These are phyloP conservation scores for Drosophila acutilabella DNA, from an alignment of 2,888 invertebrate species.

Conservation along the genomic window DNA sequence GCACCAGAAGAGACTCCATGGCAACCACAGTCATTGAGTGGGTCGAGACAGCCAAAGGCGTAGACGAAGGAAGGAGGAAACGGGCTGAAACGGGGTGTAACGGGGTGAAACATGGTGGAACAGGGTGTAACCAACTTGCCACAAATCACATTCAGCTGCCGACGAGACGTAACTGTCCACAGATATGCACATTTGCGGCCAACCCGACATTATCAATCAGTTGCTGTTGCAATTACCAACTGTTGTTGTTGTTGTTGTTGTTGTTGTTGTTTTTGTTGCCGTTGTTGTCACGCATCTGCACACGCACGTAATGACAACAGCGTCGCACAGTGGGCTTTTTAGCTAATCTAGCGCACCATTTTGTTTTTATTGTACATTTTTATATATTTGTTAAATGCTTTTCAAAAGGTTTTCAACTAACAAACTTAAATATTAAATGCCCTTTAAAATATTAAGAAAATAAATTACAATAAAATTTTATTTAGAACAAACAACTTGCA, in stretches of 20 bases:
- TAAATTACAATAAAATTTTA: too few relatives aligned
- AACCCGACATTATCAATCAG: slow-evolving; percentile 59
- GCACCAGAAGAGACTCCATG: background rate
- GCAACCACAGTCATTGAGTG: slow-evolving; percentile 4
- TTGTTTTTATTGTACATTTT: too few relatives aligned
- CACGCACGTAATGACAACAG: slow-evolving; percentile 28
- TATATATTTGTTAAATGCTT: too few relatives aligned
- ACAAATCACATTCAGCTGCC: slow-evolving; percentile 44
- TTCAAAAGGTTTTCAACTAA: too few relatives aligned
- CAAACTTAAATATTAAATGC: too few relatives aligned
- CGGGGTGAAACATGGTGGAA: background rate
- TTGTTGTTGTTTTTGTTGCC: slow-evolving; percentile 19
- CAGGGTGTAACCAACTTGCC: slow-evolving; percentile 27
- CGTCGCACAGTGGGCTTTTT: background rate
- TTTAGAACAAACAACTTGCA: too few relatives aligned
- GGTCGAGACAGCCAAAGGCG: background rate
- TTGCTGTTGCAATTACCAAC: slow-evolving; percentile 54
- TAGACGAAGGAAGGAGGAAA: background rate
- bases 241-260: slow-evolving; percentile 25
- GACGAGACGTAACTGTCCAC: slow-evolving; percentile 51
- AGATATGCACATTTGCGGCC: slow-evolving; percentile 64
- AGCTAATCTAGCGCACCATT: background rate
- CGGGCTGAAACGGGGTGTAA: background rate
- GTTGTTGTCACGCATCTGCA: slow-evolving; percentile 22
- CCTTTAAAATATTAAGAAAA: too few relatives aligned